Percentiles rank a stretch among this genome's conserved stretches.
Conservation (phyloP, 2,888 invertebrate genomes). For the Hirudinaria manillensis region DNA sequence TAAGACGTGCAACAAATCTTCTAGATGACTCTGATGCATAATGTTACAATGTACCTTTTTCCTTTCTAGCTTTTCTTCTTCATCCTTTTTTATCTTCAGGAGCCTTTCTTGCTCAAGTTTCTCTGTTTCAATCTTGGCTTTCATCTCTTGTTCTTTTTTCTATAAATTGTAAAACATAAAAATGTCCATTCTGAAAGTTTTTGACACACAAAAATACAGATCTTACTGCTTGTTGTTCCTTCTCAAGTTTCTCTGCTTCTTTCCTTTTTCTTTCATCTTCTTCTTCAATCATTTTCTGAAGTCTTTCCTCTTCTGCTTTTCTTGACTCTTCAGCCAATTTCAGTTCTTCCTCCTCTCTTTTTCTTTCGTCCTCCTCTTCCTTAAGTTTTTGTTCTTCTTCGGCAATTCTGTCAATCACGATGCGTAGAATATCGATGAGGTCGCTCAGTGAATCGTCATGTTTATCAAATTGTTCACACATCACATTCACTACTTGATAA, state of each 20-base stretch:
- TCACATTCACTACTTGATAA: not conserved
- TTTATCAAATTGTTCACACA: not conserved
- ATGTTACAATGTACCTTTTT: slow-evolving; percentile 19
- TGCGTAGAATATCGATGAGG: not conserved
- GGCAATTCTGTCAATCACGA: not conserved
- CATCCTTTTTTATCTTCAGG: slow-evolving; percentile 27
- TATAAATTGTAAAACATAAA: not conserved
- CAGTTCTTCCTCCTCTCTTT: slow-evolving; percentile 15
- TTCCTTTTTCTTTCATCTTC: slow-evolving; percentile 28
- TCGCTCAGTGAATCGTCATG: not conserved
- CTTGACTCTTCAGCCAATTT: slow-evolving; percentile 15
- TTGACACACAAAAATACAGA: too few species aligned
- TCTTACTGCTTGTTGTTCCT: slow-evolving; percentile 4
- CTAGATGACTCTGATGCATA: not conserved
- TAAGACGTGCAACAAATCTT: too few species aligned
- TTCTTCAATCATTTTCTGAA: slow-evolving; percentile 26
- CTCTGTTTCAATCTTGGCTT: slow-evolving; percentile 23
- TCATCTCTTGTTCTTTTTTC: slow-evolving; percentile 22
- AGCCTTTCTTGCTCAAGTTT: slow-evolving; percentile 23
- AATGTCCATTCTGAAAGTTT: not conserved
- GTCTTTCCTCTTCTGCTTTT: slow-evolving; percentile 25
- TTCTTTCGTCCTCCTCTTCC: slow-evolving; percentile 16
- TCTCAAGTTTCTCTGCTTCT: slow-evolving; percentile 25
- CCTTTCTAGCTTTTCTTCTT: slow-evolving; percentile 28
- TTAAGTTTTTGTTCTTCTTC: slow-evolving; percentile 4